Conservation (phyloP, 2,113 vertebrate species). For the Illadopsis cleaveri region DNA sequence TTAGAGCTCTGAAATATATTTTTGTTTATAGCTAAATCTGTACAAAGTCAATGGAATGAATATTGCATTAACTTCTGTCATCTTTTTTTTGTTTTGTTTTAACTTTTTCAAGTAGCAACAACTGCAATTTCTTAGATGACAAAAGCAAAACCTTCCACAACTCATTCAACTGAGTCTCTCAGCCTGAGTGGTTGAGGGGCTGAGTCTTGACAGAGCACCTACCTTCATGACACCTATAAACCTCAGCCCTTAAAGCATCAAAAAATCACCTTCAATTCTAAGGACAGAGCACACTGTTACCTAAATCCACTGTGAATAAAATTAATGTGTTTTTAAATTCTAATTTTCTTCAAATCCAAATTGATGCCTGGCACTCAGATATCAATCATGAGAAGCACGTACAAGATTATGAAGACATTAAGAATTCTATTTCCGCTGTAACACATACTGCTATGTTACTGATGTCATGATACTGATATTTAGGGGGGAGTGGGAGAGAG, state of each 20-base stretch:
- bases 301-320: neutral
- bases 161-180: neutral
- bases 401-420: neutral
- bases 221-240: neutral
- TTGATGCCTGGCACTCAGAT: neutral
- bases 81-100: neutral
- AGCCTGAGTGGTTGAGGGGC: neutral
- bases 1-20: neutral
- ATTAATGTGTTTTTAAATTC: neutral
- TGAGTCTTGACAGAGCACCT: neutral
- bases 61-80: neutral
- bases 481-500: rapidly evolving
- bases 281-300: neutral
- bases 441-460: neutral
- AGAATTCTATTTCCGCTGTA: neutral
- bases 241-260: neutral
- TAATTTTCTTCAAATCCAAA: neutral
- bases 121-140: neutral
- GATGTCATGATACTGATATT: neutral
- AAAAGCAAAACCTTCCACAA: neutral
- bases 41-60: neutral
- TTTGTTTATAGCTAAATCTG: neutral
- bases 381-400: neutral
- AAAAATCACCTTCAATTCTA: neutral
- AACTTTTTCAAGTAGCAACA: neutral